Base-by-base conservation (phyloP, 2,888 invertebrate genomes). In the Hofmannophila pseudospretella region DNA sequence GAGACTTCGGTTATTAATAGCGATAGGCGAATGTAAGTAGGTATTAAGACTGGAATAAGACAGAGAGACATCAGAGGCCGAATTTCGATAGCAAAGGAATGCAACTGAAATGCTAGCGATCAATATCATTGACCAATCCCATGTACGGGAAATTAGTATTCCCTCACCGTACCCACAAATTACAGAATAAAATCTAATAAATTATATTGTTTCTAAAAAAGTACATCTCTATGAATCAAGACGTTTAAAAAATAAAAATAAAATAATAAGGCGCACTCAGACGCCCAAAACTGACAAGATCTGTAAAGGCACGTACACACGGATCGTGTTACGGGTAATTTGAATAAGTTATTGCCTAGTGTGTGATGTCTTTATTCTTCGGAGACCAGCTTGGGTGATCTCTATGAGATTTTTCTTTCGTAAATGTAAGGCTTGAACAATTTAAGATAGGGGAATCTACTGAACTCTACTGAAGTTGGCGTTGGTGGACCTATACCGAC, bases 291-390 rank as follows among this genome's bases (percentile, higher is more conserved):
- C 47, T 34, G 37, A 37, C 41, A 48, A 50, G 47, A 56, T 56
- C 51, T 38, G 46, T 57, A 49, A 58, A 54, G 51, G 59, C 79
- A 80, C 79, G 80, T 77, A 78, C 68, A 60, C 56, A 53, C 58
- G 28, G 12, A 74, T 81, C 71, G 61, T 54, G 76, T 81, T 81
- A 69, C 80, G 56, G 49, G 64, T 70, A 67, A 77, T 80, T 80
- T 78, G 67, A 79, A 79, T 81, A 80, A 81, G 63, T 72, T 79
- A 80, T 74, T 48, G 58, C 56, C 38, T 43, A 51, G 44, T 41
- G 43, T 53, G 58, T 73, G 79, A 81, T 78, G 77, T 74, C 81
- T 81, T 73, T 75, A 81, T 81, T 78, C 71, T 66, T 67, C 12
- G 23, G 19, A 8, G 34, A 32, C 39, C 39, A 31, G 31, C 23